Conservation (phyloP, 2,113 vertebrate genomes). For the Aix galericulata region DNA sequence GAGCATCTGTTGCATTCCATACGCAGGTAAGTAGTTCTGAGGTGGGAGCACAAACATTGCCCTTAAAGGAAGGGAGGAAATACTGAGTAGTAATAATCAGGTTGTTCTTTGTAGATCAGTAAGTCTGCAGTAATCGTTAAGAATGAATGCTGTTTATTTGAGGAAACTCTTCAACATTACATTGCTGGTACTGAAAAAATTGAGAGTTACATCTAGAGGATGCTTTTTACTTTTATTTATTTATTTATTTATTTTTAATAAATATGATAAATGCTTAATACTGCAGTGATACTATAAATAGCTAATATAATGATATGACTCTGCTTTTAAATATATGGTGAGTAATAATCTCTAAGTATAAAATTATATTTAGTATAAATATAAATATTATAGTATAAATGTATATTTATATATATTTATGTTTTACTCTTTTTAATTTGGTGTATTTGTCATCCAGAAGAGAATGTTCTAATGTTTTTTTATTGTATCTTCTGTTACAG, state of each 20-base stretch:
- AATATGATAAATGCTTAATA: not conserved
- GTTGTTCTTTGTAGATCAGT: not conserved
- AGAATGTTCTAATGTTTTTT: not conserved
- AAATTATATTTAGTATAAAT: not conserved
- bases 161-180: not conserved
- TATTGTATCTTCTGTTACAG: conserved; percentile 72
- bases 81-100: not conserved
- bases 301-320: not conserved
- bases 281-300: not conserved
- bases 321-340: not conserved
- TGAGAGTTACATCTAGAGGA: not conserved
- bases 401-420: no score
- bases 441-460: not conserved
- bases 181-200: not conserved
- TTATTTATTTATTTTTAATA: not conserved
- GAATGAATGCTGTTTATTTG: not conserved
- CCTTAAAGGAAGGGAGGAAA: not conserved
- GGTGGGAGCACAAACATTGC: not conserved
- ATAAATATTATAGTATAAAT: no score
- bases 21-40: conserved; percentile 83
- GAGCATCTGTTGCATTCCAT: conserved; percentile 95
- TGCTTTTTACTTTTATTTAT: not conserved
- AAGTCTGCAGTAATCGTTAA: not conserved
- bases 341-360: not conserved
- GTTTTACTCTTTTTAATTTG: not conserved